A percentile compares a stretch with the other conserved stretches of the same genome.
phyloP scores from a whole-genome alignment of 2,888 invertebrate genomes.

The Caenorhabditis angaria region DNA sequence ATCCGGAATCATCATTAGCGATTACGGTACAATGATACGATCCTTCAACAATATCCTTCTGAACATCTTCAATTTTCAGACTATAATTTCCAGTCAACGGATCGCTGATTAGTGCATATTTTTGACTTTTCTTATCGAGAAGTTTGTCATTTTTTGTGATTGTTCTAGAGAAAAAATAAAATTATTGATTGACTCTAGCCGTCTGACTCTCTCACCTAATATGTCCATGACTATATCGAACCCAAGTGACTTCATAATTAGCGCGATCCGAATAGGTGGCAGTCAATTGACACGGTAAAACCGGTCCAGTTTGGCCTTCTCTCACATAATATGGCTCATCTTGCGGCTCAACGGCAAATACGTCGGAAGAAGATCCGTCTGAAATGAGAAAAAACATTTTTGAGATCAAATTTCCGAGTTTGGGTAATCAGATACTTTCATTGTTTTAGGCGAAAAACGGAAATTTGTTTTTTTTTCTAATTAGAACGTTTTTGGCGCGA shows the following conservation, averaged over 20 bases:
- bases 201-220: conserved; percentile 32
- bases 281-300: conserved; percentile 58
- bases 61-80: conserved; percentile 80
- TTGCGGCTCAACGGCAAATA: conserved; percentile 73
- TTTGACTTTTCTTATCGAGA: conserved; percentile 43
- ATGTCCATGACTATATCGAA: conserved; percentile 47
- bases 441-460: too few species aligned
- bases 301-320: conserved; percentile 56
- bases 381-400: background rate
- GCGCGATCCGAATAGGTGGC: conserved; percentile 29
- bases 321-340: conserved; percentile 63
- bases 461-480: too few species aligned
- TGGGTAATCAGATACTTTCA: too few species aligned
- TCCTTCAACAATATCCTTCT: conserved; percentile 47
- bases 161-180: conserved; percentile 42
- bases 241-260: conserved; percentile 54
- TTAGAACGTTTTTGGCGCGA: too few species aligned
- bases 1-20: conserved; percentile 80
- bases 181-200: background rate
- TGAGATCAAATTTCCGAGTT: too few species aligned
- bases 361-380: conserved; percentile 86
- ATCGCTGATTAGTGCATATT: conserved; percentile 48
- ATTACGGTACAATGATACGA: conserved; percentile 77
- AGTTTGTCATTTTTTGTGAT: conserved; percentile 49
- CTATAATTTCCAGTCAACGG: conserved; percentile 81